These are phyloP conservation scores for Nyctereutes procyonoides DNA, from an alignment of 2,113 vertebrate genomes.

Conservation along the genomic window DNA sequence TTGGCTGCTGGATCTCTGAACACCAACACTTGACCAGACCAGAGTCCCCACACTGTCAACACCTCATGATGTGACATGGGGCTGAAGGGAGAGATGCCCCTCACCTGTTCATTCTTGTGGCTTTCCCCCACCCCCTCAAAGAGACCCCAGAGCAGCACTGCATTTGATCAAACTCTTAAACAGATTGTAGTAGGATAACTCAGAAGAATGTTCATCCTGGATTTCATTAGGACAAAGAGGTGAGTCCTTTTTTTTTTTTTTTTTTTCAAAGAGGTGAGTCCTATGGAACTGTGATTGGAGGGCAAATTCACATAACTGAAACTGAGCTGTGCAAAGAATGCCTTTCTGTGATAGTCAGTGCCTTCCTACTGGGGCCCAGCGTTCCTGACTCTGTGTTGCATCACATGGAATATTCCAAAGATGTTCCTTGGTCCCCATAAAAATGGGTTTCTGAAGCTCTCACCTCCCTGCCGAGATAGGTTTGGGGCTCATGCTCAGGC, in stretches of 20 bases:
- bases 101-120: neutral
- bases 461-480: neutral
- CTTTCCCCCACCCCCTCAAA: neutral
- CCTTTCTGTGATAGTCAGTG: neutral
- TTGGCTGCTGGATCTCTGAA: neutral
- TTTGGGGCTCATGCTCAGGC: neutral
- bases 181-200: neutral
- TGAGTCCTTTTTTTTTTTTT: neutral
- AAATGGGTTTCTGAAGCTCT: neutral
- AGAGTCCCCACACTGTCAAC: neutral
- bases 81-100: neutral
- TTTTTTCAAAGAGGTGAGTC: neutral
- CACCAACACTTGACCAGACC: neutral
- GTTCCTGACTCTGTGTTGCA: neutral
- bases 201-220: neutral
- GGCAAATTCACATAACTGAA: neutral
- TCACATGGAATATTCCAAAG: neutral
- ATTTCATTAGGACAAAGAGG: neutral
- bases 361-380: neutral
- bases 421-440: neutral
- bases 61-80: fast-evolving
- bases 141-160: neutral
- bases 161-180: neutral
- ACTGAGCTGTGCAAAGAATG: neutral
- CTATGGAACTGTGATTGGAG: neutral